A percentile compares a stretch with the other conserved stretches of the same genome.
Evolutionary conservation across 2,113 vertebrate genomes (phyloP).

Genomic region (Macquaria australasica): DNA sequence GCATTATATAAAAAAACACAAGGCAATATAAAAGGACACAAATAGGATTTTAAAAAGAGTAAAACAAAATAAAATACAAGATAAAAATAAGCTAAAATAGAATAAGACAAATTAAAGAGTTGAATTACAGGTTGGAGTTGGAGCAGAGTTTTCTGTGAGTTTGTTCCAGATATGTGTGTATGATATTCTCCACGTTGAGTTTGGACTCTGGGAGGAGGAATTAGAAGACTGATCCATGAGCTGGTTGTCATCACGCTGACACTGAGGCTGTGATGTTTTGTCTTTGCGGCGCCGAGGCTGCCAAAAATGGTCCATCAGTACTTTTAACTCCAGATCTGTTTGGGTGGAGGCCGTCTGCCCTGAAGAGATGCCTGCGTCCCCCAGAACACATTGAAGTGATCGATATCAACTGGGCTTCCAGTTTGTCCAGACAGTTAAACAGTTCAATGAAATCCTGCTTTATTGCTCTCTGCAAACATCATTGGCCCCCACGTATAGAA

Average conservation of each 20-base stretch:
- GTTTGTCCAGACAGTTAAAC: background rate
- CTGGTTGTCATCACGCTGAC: background rate
- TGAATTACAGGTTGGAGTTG: too few relatives aligned
- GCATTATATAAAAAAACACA: background rate
- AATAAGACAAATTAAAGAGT: too few relatives aligned
- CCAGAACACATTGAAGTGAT: background rate
- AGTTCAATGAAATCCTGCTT: background rate
- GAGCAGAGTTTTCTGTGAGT: background rate
- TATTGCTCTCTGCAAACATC: background rate
- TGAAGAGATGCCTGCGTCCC: background rate
- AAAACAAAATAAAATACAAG: background rate
- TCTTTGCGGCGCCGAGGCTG: background rate
- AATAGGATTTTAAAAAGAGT: too few relatives aligned
- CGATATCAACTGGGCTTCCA: background rate
- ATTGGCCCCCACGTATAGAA: background rate
- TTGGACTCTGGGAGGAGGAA: background rate
- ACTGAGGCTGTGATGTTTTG: conserved; percentile 6
- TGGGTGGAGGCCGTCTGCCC: background rate
- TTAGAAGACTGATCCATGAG: background rate
- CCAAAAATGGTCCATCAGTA: background rate
- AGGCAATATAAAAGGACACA: background rate
- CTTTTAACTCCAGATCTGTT: background rate
- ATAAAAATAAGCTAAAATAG: background rate
- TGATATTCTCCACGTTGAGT: background rate
- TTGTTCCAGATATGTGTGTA: background rate